Evolutionary conservation across 2,797 vertebrate genomes (phyloP).

Genomic region (Eulemur albifrons): DNA sequence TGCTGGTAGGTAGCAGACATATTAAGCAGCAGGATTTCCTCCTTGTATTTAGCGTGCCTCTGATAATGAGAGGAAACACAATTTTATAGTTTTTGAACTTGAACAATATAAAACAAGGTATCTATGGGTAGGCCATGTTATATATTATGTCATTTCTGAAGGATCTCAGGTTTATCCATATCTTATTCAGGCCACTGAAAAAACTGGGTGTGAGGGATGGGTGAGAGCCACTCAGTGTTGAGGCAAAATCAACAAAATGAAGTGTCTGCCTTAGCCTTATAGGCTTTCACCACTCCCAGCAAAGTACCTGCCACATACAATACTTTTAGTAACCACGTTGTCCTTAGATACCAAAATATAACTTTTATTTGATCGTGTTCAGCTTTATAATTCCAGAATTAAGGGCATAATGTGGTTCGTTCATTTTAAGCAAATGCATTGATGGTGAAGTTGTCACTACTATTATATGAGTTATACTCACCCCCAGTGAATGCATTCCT

Average conservation of each 20-base stretch:
- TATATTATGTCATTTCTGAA: background rate
- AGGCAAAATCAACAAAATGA: background rate
- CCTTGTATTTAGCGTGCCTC: background rate
- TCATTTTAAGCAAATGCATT: slow-evolving; percentile 13
- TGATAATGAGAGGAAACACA: background rate
- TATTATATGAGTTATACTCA: background rate
- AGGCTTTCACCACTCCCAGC: background rate
- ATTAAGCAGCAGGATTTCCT: background rate
- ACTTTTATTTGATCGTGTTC: background rate
- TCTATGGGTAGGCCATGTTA: background rate
- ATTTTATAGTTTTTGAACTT: background rate
- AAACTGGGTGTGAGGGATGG: background rate
- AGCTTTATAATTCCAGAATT: background rate
- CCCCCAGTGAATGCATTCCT: background rate
- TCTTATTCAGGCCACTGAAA: rapidly evolving
- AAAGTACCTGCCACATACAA: too few species aligned
- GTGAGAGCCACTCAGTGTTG: background rate
- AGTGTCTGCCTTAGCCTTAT: background rate
- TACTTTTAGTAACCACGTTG: background rate
- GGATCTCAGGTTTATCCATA: background rate
- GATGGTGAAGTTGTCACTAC: background rate
- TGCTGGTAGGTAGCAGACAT: background rate
- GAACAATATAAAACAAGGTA: background rate
- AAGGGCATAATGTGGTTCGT: background rate
- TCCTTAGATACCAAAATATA: background rate